Base-by-base conservation (phyloP, 2,888 invertebrate species). In the Acrocera orbiculus region DNA sequence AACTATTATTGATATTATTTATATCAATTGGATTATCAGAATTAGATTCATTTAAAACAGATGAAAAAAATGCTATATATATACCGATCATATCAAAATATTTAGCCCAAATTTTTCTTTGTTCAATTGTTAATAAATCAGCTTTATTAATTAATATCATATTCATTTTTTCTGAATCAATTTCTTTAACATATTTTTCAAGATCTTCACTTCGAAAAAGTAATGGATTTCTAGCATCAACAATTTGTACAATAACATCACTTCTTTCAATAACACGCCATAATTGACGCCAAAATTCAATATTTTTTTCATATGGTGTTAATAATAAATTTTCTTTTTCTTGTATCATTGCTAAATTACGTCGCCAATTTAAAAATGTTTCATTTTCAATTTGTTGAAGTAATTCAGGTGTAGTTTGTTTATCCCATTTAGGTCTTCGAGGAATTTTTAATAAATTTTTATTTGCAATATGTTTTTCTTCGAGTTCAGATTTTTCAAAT, bases 221-320 rank as follows among this genome's bases (percentile, higher is more conserved):
- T 29, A 95, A 61, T 2, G 98, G 98, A 65, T 96, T 93, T 43
- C 98, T 69, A 0, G 90, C 93, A 67, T 98, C 98, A 10, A 96
- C 79, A 41, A 99, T 86, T 58, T 99, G 85, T 10, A 90, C 73
- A 11, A 95, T 68, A 0, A 95, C 72, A 62, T 95, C 89, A 52
- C 92, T 87, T 46, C 85, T 73, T 57, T 99, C 98, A n/a, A 98
- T 73, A 0, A 98, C 96, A 46, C 96, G 70, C 98, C 98, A 99
- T 20, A 99, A 57, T 55, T 99, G 98, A 30, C 93, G 71, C 98
- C 98, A 98, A 47, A 98, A 85, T 54, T 98, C 93, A 14, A 96
- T 58, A 61, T 98, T 99, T 50, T 89, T 82, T 52, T 99, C 98
- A 59, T 90, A 98, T 0, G 98, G 98, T 1, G 98, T 99, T 42